Base-by-base conservation (phyloP, 2,113 vertebrate genomes). In the Chaetodon trifascialis region DNA sequence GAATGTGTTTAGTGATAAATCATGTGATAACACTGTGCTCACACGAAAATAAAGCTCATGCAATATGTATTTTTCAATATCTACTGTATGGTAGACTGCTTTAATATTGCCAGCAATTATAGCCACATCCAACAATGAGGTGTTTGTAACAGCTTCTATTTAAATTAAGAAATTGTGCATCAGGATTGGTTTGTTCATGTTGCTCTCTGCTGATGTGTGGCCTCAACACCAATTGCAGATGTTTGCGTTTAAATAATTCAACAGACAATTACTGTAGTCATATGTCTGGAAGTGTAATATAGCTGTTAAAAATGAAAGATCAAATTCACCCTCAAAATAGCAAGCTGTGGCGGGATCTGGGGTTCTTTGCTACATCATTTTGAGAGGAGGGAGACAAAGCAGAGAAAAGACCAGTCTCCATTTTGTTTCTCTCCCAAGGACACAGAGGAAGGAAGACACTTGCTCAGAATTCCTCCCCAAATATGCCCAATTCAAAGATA, bases 361-460 rank as follows among this genome's bases (percentile, higher is more conserved):
- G 60, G 77, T 79, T 71, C 60, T 88, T 70, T 73, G 55, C 76
- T 46, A 75, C 75, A 87, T 85, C 79, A 84, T 73, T 90, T 79
- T 46, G 44, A 83, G 72, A 69, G 59, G 72, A 85, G 76, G 60
- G 65, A 90, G 70, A 87, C 80, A 91, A 88, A 89, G 88, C 86
- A 85, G 56, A 80, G 80, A 74, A 73, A 86, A 90, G 65, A 84
- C 79, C 80, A 75, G 91, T 91, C 86, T 94, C 94, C 93, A 94
- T 94, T 93, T 94, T 94, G 93, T 93, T 94, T 93, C 84, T 76
- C 79, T 90, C 71, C 86, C 90, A 93, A 93, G 89, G 93, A 94
- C 93, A 92, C 80, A 82, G 75, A 93, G 86, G 67, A 81, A 78
- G 40, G 73, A 82, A 89, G 74, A 85, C 69, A 85, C 80, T 84